phyloP scores from a whole-genome alignment of 1,140 invertebrate species.

The Heliconius hewitsoni region DNA sequence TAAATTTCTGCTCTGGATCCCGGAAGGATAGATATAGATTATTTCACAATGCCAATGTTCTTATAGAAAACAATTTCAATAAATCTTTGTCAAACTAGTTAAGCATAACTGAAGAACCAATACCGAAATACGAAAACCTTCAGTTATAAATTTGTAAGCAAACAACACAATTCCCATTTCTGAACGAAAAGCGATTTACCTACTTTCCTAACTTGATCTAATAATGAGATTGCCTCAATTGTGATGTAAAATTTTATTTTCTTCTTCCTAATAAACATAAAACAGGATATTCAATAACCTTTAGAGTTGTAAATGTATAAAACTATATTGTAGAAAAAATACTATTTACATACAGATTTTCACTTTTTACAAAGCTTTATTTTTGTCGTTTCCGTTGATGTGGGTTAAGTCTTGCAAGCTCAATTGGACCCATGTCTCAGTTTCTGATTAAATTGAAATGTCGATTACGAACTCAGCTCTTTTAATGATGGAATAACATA shows the following conservation, averaged over 20 bases:
- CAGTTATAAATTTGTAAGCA: not conserved
- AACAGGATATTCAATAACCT: slow-evolving; percentile 1
- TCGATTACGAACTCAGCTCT: too few species aligned
- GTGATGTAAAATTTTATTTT: not conserved
- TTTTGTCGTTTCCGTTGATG: too few species aligned
- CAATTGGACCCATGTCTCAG: too few species aligned
- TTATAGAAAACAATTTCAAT: not conserved
- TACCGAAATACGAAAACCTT: not conserved
- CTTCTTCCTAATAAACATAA: not conserved
- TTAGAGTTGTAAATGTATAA: not conserved
- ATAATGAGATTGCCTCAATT: slow-evolving; percentile 7
- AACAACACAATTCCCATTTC: not conserved
- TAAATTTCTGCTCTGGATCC: too few species aligned
- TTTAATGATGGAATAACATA: too few species aligned
- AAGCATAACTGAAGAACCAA: not conserved
- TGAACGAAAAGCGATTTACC: not conserved
- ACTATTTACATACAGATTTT: not conserved
- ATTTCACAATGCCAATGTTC: too few species aligned
- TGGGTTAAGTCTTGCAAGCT: too few species aligned
- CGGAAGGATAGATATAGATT: too few species aligned
- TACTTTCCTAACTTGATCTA: slow-evolving; percentile 12
- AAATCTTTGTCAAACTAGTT: not conserved
- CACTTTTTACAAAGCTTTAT: too few species aligned
- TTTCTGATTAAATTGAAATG: too few species aligned
- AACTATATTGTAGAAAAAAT: not conserved